Conservation (phyloP, 2,797 vertebrate genomes). For the Mormyrops attenuatus region DNA sequence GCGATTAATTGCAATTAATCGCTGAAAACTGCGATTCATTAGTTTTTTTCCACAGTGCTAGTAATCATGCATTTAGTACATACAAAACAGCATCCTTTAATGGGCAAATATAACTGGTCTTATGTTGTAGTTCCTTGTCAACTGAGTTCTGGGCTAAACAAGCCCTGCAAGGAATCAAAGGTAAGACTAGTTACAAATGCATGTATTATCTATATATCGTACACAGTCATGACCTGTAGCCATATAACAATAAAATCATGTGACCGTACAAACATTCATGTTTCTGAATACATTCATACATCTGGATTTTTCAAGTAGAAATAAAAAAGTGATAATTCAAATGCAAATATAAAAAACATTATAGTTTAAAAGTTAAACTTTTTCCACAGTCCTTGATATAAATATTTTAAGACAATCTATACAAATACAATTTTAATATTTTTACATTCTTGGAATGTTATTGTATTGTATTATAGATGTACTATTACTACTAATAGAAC, state of each 20-base stretch:
- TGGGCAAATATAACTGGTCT: neutral
- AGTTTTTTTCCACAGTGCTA: neutral
- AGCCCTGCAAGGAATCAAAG: neutral
- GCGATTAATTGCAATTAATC: neutral
- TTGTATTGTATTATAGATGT: neutral
- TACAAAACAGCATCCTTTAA: neutral
- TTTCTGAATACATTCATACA: neutral
- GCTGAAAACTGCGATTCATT: neutral
- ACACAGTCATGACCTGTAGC: neutral
- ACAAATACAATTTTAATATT: neutral
- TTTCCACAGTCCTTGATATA: neutral
- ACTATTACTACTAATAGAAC: neutral
- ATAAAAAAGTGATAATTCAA: neutral
- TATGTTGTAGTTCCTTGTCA: neutral
- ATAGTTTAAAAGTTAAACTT: neutral
- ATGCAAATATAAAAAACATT: neutral
- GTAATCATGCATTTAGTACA: neutral
- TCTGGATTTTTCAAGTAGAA: neutral
- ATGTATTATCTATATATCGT: neutral
- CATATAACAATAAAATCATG: neutral
- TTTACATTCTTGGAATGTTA: neutral
- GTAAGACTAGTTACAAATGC: neutral
- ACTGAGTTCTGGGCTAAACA: neutral
- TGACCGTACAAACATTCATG: neutral
- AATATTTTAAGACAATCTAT: neutral